Percentiles rank a stretch among this genome's conserved stretches.
Evolutionary conservation across 1,140 invertebrate species (phyloP).

Genomic region (Solenopsis invicta): DNA sequence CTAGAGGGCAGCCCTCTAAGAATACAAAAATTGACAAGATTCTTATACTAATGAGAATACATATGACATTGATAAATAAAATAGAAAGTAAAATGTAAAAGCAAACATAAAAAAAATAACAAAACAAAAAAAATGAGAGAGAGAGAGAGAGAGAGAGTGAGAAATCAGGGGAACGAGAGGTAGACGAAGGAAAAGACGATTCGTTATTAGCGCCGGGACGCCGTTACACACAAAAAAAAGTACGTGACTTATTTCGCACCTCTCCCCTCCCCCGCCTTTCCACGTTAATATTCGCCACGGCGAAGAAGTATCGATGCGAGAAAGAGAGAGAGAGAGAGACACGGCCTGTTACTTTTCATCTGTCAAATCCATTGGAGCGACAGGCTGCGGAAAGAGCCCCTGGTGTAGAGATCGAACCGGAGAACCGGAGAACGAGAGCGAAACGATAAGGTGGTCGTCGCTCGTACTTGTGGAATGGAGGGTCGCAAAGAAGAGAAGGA

Average conservation of each 20-base stretch:
- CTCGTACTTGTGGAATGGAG: slow-evolving; percentile 49
- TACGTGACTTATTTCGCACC: slow-evolving; percentile 52
- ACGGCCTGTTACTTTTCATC: slow-evolving; percentile 73
- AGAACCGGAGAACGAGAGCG: slow-evolving; percentile 38
- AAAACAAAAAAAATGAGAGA: too few species aligned
- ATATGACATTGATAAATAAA: too few species aligned
- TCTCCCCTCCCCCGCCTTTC: too few species aligned
- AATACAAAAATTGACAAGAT: too few species aligned
- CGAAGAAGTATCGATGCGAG: slow-evolving; percentile 28
- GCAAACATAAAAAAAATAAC: too few species aligned
- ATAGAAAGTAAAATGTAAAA: too few species aligned
- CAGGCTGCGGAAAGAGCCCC: slow-evolving; percentile 58
- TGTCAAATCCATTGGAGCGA: slow-evolving; percentile 71
- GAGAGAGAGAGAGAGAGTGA: background rate
- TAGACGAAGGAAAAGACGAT: background rate
- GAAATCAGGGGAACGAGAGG: background rate
- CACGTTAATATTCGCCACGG: slow-evolving; percentile 42
- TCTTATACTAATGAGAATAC: too few species aligned
- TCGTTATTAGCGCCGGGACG: slow-evolving; percentile 45
- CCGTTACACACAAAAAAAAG: slow-evolving; percentile 7
- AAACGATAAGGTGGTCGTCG: slow-evolving; percentile 57
- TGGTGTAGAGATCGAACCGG: slow-evolving; percentile 48
- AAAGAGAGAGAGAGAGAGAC: slow-evolving; percentile 14
- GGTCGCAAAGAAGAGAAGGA: slow-evolving; percentile 27
- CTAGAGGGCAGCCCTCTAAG: too few species aligned